phyloP scores from a whole-genome alignment of 2,888 invertebrate species.

The Biston stratarius region DNA sequence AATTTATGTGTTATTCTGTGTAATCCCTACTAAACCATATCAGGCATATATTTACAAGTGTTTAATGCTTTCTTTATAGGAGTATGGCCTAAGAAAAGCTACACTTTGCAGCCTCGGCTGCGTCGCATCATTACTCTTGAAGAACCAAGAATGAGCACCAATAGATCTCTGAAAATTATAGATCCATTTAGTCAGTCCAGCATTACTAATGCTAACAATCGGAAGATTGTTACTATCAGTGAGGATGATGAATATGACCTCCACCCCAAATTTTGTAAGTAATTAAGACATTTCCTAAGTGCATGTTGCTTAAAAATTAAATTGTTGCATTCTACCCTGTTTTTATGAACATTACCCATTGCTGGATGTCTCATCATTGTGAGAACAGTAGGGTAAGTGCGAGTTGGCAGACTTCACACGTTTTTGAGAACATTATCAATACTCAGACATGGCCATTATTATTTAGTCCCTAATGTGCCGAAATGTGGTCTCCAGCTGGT shows the following conservation, averaged over 20 bases:
- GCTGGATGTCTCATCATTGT: no score
- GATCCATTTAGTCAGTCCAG: slow-evolving; percentile 44
- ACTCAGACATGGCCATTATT: no score
- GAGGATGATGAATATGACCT: slow-evolving; percentile 69
- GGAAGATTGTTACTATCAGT: slow-evolving; percentile 74
- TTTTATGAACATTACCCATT: no score
- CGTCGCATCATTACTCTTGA: slow-evolving; percentile 69
- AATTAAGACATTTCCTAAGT: slow-evolving; percentile 6
- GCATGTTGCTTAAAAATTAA: no score
- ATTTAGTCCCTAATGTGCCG: no score
- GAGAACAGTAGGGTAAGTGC: no score
- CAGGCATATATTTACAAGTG: no score
- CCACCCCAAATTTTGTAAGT: slow-evolving; percentile 69
- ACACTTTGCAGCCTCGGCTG: slow-evolving; percentile 61
- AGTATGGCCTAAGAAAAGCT: slow-evolving; percentile 62
- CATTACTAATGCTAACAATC: slow-evolving; percentile 56
- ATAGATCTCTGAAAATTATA: slow-evolving; percentile 62
- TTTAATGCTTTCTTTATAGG: slow-evolving; percentile 50
- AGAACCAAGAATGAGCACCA: slow-evolving; percentile 56
- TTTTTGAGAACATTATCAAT: no score
- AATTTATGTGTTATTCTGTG: no score
- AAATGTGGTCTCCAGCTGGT: no score
- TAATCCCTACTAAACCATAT: neutral
- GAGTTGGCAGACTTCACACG: no score
- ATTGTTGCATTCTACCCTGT: neutral